A percentile compares a stretch with the other conserved stretches of the same genome.
Evolutionary conservation across 2,113 vertebrate genomes (phyloP).

Genomic region (Microtus ochrogaster): DNA sequence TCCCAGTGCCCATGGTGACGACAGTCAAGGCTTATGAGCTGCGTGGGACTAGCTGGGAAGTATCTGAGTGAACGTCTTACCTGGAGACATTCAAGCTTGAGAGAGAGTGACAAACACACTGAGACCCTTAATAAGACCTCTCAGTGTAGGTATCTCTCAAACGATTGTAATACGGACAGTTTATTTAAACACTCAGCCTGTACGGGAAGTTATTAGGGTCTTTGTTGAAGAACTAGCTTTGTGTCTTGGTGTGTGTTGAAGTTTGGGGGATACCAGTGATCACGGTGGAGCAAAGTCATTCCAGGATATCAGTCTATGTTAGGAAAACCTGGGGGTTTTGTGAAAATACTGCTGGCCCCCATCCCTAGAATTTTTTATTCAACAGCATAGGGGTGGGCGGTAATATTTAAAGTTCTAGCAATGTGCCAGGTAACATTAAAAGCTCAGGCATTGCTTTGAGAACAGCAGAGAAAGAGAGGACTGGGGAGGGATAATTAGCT

Average conservation of each 20-base stretch:
- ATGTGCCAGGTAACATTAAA: neutral
- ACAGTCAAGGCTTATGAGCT: neutral
- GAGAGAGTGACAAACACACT: neutral
- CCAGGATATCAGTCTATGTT: neutral
- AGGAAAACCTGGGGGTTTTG: neutral
- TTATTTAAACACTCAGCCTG: neutral
- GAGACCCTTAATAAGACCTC: neutral
- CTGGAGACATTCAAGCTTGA: slow-evolving; percentile 19
- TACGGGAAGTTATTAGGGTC: neutral
- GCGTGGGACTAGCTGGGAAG: neutral
- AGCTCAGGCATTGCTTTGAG: neutral
- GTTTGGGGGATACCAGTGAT: neutral
- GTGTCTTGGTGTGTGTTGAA: neutral
- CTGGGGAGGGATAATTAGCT: neutral
- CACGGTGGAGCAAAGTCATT: neutral
- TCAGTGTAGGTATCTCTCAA: neutral
- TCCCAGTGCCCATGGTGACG: neutral
- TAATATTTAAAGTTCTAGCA: neutral
- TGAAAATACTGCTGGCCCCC: neutral
- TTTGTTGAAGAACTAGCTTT: neutral
- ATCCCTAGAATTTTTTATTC: neutral
- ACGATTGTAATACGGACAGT: neutral
- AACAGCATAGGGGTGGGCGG: neutral
- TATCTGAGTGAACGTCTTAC: slow-evolving; percentile 38
- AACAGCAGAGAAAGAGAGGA: neutral